These are phyloP conservation scores for Florisuga fusca DNA, from an alignment of 2,797 vertebrate genomes.

Conservation along the genomic window DNA sequence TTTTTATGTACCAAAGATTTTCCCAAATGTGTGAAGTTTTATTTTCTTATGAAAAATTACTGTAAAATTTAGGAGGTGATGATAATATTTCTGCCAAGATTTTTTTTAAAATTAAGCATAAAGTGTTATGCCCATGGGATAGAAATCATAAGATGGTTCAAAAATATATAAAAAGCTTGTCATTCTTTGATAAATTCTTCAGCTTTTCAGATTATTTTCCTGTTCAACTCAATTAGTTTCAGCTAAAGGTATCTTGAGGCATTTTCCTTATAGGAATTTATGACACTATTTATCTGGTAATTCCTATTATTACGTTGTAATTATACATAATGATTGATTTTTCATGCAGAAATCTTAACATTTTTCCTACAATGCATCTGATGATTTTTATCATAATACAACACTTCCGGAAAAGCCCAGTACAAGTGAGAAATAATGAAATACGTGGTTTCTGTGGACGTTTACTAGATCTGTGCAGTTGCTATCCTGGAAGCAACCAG, in stretches of 20 bases:
- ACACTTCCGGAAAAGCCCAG: not conserved
- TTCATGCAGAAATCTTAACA: not conserved
- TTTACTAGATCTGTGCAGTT: not conserved
- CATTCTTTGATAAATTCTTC: constrained; percentile 27
- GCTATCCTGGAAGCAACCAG: not conserved
- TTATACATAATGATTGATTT: constrained; percentile 38
- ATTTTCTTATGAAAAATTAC: not conserved
- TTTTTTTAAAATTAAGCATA: not conserved
- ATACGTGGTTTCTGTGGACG: not conserved
- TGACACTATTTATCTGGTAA: not conserved
- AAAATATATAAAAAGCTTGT: constrained; percentile 24
- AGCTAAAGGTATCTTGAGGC: constrained; percentile 24
- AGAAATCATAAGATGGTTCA: constrained; percentile 16
- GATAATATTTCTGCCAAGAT: not conserved
- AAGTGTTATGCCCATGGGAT: not conserved
- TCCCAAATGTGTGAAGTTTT: not conserved
- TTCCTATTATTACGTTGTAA: constrained; percentile 29
- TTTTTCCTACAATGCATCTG: not conserved
- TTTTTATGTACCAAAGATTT: not conserved
- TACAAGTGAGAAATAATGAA: not conserved
- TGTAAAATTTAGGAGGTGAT: not conserved
- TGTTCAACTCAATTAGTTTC: constrained; percentile 40
- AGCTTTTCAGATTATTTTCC: constrained; percentile 1
- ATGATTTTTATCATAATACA: not conserved
- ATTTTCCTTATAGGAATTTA: constrained; percentile 17